phyloP scores from a whole-genome alignment of 2,888 invertebrate genomes.

The Synanthedon vespiformis region DNA sequence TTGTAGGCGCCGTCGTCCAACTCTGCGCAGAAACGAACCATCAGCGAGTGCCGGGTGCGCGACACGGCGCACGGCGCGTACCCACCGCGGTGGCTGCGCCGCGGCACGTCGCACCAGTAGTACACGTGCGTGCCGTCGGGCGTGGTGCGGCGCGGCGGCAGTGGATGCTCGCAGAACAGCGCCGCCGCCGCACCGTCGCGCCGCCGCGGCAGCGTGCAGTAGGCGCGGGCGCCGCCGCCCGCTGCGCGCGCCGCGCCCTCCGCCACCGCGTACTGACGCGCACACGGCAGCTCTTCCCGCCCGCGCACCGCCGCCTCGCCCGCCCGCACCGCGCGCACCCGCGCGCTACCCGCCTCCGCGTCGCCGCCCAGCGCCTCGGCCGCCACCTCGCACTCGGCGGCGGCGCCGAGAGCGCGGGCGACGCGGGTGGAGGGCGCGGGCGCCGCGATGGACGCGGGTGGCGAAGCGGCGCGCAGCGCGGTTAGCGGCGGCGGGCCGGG shows the following conservation, averaged over 20 bases:
- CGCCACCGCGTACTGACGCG: conserved; percentile 32
- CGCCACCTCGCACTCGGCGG: conserved; percentile 67
- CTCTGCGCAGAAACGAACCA: conserved; percentile 67
- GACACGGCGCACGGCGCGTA: background rate
- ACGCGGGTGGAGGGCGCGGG: conserved; percentile 19
- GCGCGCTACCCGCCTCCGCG: conserved; percentile 11
- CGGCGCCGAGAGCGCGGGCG: conserved; percentile 22
- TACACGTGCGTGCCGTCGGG: conserved; percentile 87
- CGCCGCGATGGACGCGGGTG: conserved; percentile 6
- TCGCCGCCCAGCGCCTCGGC: conserved; percentile 44
- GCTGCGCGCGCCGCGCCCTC: conserved; percentile 18
- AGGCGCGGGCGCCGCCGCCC: conserved; percentile 43
- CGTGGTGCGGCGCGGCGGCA: conserved; percentile 81
- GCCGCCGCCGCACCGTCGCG: conserved; percentile 37
- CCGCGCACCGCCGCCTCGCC: conserved; percentile 72
- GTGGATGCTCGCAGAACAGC: conserved; percentile 35
- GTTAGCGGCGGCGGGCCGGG: conserved; percentile 25
- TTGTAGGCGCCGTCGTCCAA: conserved; percentile 94
- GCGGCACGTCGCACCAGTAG: conserved; percentile 88
- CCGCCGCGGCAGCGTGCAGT: conserved; percentile 62
- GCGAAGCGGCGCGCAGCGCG: conserved; percentile 3
- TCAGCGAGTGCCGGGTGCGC: background rate
- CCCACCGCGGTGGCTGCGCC: conserved; percentile 19
- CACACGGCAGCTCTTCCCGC: conserved; percentile 77
- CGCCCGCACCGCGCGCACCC: conserved; percentile 24